Evolutionary conservation across 2,113 vertebrate species (phyloP), one percentile per base, ranked within the genome.

Genomic region (Brachyhypopomus occidentalis): DNA sequence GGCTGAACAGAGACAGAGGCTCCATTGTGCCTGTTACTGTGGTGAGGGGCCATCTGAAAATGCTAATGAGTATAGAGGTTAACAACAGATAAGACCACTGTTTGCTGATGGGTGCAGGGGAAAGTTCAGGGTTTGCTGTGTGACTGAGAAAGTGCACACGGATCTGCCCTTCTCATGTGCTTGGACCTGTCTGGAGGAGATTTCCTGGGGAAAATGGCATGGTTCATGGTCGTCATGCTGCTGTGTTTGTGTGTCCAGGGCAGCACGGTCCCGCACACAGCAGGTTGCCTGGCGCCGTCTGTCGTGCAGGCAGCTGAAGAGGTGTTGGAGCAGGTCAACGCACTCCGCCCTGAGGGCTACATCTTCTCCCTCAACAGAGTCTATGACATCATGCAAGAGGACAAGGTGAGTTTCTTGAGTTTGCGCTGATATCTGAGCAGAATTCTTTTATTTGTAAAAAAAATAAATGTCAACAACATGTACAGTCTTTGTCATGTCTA

Each of bases 301-400:
- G 72, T 86, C n/a, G 20, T 82, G 41, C 82, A 69, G 8, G 63
- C 67, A 14, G 84, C 82, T 0, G 82, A 83, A 58, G 82, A 78
- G 22, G 75, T 76, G 0, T 20, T 87, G 34, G 77, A 84, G n/a
- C 71, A 80, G 30, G 76, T 86, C 4, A 87, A 87, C 45, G 45
- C 69, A 25, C 76, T 71, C 70, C 70, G 77, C 64, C 62, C 36
- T n/a, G 74, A 84, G 19, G 82, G 84, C 0, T 87, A 80, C 56
- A 72, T 84, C 55, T 75, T 87, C 17, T 64, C 69, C 4, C 77
- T 87, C 19, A 85, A 85, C 62, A 45, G 82, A 63, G n/a, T 87
- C 3, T 83, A 85, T 66, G 84, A 87, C 78, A 79, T 87, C 63
- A 72, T 34, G 25, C 79, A 79, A 23, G 59, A 82, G 16, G 8